phyloP scores from a whole-genome alignment of 2,797 vertebrate genomes.

The Triplophysa bombifrons region DNA sequence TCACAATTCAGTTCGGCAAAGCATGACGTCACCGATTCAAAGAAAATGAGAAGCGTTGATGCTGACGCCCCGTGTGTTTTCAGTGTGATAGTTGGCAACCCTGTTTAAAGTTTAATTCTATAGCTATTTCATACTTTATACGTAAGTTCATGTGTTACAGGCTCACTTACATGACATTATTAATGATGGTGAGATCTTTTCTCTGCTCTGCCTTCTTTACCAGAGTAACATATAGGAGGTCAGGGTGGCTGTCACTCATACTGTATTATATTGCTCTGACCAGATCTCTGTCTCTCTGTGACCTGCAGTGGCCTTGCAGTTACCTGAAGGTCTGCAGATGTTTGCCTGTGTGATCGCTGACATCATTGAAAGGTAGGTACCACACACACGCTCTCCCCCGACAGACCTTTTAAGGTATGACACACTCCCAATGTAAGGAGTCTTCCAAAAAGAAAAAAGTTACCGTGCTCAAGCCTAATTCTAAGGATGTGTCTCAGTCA shows the following conservation, averaged over 20 bases:
- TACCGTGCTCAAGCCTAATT: no score
- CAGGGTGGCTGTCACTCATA: slow-evolving; percentile 51
- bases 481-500: no score
- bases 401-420: neutral
- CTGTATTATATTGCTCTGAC: slow-evolving; percentile 49
- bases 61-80: no score
- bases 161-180: neutral
- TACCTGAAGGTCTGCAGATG: slow-evolving; percentile 97
- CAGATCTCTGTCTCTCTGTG: slow-evolving; percentile 42
- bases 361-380: slow-evolving; percentile 90
- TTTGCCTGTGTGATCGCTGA: slow-evolving; percentile 94
- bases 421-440: neutral
- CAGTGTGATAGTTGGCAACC: neutral
- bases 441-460: neutral
- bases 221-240: slow-evolving; percentile 2
- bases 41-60: no score
- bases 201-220: neutral
- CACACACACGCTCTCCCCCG: neutral
- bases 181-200: neutral
- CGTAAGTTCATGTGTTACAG: neutral
- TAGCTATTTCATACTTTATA: neutral
- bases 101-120: neutral
- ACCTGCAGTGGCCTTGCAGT: slow-evolving; percentile 92
- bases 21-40: no score
- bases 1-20: no score